Base-by-base conservation (phyloP, 2,888 invertebrate genomes). In the Drosophila yooni region DNA sequence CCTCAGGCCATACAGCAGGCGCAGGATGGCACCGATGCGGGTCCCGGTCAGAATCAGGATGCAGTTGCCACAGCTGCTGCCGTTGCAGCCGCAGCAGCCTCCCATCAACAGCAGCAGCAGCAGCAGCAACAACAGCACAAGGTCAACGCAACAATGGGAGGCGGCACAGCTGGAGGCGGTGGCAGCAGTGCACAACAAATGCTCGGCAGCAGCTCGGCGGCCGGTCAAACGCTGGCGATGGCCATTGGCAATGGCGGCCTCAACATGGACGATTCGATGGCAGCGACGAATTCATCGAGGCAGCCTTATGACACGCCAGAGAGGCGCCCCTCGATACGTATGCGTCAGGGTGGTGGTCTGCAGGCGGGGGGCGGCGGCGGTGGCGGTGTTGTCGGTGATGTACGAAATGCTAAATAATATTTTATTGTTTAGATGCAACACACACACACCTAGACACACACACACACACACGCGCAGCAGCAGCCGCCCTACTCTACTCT, bases 341-440 rank as follows among this genome's bases (percentile, higher is more conserved):
- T 93, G 91, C 92, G 93, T 64, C 91, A 92, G 63, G 91, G 92
- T 43, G 93, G 92, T 53, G 86, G 88, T 3, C 83, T 92, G 48
- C 92, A 92, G 75, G 88, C 91, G 77, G 91, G 92, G 66, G 89
- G 90, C 50, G 83, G 77, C 46, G 92, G 91, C 53, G 90, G 90
- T 73, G 93, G 92, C 68, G 89, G 90, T 52, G 81, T 79, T 43
- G 92, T 92, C 50, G 90, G 90, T 73, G 93, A 93, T 83, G 91
- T 93, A 84, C 91, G 93, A 90, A 93, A 92, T 89, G 91, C 92
- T 82, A 93, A 93, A 93, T 93, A 93, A 93, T 93, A 93, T 90
- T 92, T 91, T 92, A 91, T 93, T 82, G 92, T 93, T 86, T 93
- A 93, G 83, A 83, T 73, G 71, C 70, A 61, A 72, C 71, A 76